Evolutionary conservation across 2,113 vertebrate genomes (phyloP), one percentile per base, ranked within the genome.

Genomic region (Tyrannus savana): DNA sequence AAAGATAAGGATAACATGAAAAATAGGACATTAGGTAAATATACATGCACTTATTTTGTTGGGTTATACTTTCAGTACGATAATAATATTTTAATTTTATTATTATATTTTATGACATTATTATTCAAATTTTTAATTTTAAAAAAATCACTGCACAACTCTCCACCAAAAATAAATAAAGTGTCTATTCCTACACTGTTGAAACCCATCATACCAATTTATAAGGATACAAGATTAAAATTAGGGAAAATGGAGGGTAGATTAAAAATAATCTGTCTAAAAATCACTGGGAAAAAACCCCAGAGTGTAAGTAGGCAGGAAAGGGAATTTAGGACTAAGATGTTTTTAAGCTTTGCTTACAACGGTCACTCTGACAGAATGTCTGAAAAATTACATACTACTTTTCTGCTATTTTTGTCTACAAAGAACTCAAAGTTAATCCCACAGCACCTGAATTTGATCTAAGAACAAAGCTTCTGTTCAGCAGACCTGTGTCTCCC

Each of bases 381-480:
- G 22, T 58, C 72, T 59, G 64, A 84, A 95, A 93, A 67, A 56
- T 9, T 0, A 30, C 25, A 35, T n/a, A 39, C 4, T n/a, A 10
- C 18, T 30, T 85, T 79, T 63, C 62, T 90, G 49, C 42, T 87
- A 15, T 87, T 96, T 97, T 96, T 95, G 89, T 95, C 85, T 86
- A 96, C 73, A 95, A 97, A 97, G 83, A 96, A 39, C 4, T 39
- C 62, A 84, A 96, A 91, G 35, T 55, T 93, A 93, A 95, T 93
- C 73, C 37, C 42, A 33, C 84, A 91, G 62, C 87, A 95, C 62
- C 73, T 81, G 90, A 95, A 96, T 97, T 71, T 84, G 66, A 95
- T 97, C 79, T 71, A 94, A 97, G 62, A 93, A 42, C 18, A 90
- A 96, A 94, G 59, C 74, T 90, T 67, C 59, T 73, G 35, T 74